phyloP scores from a whole-genome alignment of 1,140 invertebrate genomes.

The Hyposmocoma kahamanoa region DNA sequence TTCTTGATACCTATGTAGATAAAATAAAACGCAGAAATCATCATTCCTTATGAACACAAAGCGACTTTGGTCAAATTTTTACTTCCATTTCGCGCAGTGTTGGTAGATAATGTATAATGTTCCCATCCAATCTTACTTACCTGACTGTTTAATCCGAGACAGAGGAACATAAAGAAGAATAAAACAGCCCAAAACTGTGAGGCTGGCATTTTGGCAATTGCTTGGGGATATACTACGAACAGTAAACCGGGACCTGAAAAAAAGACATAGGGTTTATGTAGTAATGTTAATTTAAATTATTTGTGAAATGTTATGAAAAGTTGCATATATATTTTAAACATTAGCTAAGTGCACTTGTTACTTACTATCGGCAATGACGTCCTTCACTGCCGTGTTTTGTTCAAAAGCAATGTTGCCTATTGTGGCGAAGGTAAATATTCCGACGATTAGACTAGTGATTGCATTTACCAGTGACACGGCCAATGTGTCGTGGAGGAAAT shows the following conservation, averaged over 20 bases:
- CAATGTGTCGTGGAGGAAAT: constrained; percentile 88
- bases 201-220: constrained; percentile 90
- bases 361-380: constrained; percentile 89
- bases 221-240: constrained; percentile 93
- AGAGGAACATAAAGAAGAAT: constrained; percentile 94
- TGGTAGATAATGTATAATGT: too few relatives aligned
- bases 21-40: too few relatives aligned
- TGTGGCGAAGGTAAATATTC: constrained; percentile 90
- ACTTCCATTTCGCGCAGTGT: too few relatives aligned
- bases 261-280: not conserved
- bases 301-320: too few relatives aligned
- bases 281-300: too few relatives aligned
- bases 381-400: constrained; percentile 83
- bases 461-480: constrained; percentile 88
- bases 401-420: constrained; percentile 90
- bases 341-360: too few relatives aligned
- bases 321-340: too few relatives aligned
- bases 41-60: too few relatives aligned
- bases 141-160: constrained; percentile 93
- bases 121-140: too few relatives aligned
- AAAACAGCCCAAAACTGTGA: constrained; percentile 89
- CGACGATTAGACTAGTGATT: constrained; percentile 87
- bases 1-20: too few relatives aligned
- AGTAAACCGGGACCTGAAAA: constrained; percentile 88
- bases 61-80: too few relatives aligned